Base-by-base conservation (phyloP, 2,888 invertebrate species). In the Lamproptera curius region DNA sequence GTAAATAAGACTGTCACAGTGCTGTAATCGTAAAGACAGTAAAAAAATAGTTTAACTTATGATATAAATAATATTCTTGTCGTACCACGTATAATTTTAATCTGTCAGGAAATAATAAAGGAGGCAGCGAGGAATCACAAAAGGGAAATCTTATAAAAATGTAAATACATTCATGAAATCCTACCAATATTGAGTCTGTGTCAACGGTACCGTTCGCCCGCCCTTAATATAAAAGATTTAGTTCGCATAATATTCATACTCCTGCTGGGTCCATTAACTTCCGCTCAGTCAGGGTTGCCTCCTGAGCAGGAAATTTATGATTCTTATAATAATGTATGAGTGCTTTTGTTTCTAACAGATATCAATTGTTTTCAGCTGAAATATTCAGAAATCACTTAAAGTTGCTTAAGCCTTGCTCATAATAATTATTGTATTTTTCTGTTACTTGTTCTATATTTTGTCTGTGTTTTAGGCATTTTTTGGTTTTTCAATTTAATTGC, bases 211-310 rank as follows among this genome's bases (percentile, higher is more conserved):
- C 50, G 56, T 55, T 60, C 59, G 52, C 39, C 50, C 47, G 40
- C 31, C 47, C 52, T 62, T 65, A 63, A 66, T 70, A 70, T 72
- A 70, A 70, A 70, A 73, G 70, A 74, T 75, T 73, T 74, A 75
- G 72, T 73, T 73, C 63, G 57, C 67, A 63, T 73, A 70, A 73
- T 72, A 75, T 74, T 75, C 74, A 75, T 75, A 67, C 63, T 59
- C 51, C 34, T 46, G 49, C 55, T 52, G 56, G 63, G 51, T 65
- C 65, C 70, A 73, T 74, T 71, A 70, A 72, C 65, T 62, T 59
- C 58, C 56, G 57, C 62, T 65, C 59, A 54, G 58, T 54, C 58
- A 70, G 67, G 73, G 70, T 56, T 67, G 65, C 39, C 58, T 34
- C 37, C n/a, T 20, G 5, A 14, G 16, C 20, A 38, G 23, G 31